Evolutionary conservation across 2,797 vertebrate genomes (phyloP), one percentile per base, ranked within the genome.

Genomic region (Hippopotamyrus pictus): DNA sequence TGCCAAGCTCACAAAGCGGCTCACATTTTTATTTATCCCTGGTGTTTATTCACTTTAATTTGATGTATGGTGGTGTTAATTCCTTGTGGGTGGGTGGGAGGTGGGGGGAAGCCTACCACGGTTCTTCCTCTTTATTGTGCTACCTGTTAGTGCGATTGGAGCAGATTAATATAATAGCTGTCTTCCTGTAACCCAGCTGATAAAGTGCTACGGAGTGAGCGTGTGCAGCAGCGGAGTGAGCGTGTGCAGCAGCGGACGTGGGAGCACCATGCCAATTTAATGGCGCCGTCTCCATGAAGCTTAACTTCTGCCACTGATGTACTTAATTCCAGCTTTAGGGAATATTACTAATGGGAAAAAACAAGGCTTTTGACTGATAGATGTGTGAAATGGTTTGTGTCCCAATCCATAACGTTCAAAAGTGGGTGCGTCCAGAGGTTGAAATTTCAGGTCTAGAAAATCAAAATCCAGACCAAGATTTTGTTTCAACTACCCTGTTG

Each of bases 1-100:
- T 93, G 94, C 94, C 94, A 94, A 93, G 95, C 96, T 96, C 94
- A 95, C 95, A 93, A 94, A 95, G 94, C 92, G 94, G 94, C 91
- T 94, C 93, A 91, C 92, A 90, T 94, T 91, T 89, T 95, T 95
- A 95, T 96, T 95, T 95, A 96, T 95, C 87, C 90, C 79, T 87
- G 89, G 92, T 50, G 83, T 89, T 86, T 88, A 65, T 86, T 89
- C 88, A 90, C 89, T 82, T 92, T 89, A 1, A 76, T 83, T 90
- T 95, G 94, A 96, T 95, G 94, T 93, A 94, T 94, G 94, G 92
- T 22, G 90, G 88, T 50, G 89, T 7, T 90, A 57, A 91, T 92
- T 69, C 90, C 91, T 90, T 92, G 89, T 86, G 89, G 94, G 93
- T 14, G 88, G 33, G 37, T 7, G 7, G 94, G 93, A 9, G 87